phyloP scores from a whole-genome alignment of 2,888 invertebrate species.

The Acleris emargana region DNA sequence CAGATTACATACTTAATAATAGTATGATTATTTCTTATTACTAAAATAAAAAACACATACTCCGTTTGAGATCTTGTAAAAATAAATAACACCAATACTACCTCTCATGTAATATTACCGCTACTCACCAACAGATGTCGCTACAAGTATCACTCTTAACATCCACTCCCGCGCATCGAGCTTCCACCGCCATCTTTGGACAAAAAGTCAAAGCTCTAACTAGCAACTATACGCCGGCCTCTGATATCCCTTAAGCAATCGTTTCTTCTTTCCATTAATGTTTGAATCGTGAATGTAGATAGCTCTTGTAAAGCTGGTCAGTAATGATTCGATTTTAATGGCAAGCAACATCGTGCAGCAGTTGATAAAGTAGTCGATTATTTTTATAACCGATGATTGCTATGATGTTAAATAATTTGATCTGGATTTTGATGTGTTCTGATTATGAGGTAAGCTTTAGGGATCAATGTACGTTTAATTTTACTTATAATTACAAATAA shows the following conservation, averaged over 20 bases:
- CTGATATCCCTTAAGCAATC: constrained; percentile 42
- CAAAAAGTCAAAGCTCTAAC: constrained; percentile 23
- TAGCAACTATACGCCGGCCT: constrained; percentile 43
- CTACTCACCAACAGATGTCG: constrained; percentile 71
- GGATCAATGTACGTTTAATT: constrained; percentile 1
- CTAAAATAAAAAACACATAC: background rate
- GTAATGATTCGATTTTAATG: constrained; percentile 76
- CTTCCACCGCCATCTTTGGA: constrained; percentile 50
- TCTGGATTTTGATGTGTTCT: constrained; percentile 40
- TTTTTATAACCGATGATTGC: constrained; percentile 71
- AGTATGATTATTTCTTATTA: too few species aligned
- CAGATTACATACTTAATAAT: too few species aligned
- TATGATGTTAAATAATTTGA: constrained; percentile 64
- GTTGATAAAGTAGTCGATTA: constrained; percentile 64
- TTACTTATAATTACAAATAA: background rate
- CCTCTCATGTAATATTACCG: constrained; percentile 27
- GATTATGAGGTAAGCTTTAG: constrained; percentile 29
- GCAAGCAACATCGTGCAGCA: constrained; percentile 52
- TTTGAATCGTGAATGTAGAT: constrained; percentile 28
- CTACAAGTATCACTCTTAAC: constrained; percentile 43
- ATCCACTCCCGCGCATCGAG: constrained; percentile 55
- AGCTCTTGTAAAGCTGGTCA: constrained; percentile 47
- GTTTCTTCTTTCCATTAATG: constrained; percentile 24
- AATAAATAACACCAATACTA: background rate
- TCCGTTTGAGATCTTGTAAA: too few species aligned